Conservation (phyloP, 2,113 vertebrate species). For the Panurus biarmicus region DNA sequence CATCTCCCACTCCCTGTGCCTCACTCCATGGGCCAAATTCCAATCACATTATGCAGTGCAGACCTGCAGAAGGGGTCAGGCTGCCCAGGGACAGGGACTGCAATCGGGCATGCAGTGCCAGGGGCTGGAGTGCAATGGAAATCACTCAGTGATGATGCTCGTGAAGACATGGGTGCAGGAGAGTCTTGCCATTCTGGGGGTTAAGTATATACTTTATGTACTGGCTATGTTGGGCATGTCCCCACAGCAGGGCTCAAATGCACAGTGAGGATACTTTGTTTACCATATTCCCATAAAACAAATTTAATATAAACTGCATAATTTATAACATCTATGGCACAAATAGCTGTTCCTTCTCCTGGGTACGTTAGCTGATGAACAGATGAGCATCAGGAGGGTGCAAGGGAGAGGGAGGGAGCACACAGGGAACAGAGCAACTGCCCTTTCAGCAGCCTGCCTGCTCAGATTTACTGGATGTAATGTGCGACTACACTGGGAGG, state of each 20-base stretch:
- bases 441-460: background rate
- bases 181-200: rapidly evolving
- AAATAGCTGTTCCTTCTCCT: background rate
- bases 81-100: background rate
- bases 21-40: background rate
- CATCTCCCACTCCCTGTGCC: background rate
- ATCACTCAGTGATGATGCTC: background rate
- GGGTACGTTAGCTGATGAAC: background rate
- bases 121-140: background rate
- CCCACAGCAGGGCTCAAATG: background rate
- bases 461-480: background rate
- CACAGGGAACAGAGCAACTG: background rate
- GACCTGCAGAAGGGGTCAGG: background rate
- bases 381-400: background rate
- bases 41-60: rapidly evolving
- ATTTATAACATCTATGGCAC: background rate
- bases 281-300: background rate
- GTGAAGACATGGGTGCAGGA: background rate
- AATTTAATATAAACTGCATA: background rate
- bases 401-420: background rate
- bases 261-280: background rate
- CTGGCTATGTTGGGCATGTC: background rate
- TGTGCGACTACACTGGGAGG: background rate
- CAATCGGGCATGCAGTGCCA: rapidly evolving
- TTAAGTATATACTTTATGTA: background rate